Percentiles rank a stretch among this genome's conserved stretches.
Evolutionary conservation across 2,113 vertebrate genomes (phyloP).

Genomic region (Proterorhinus semilunaris): DNA sequence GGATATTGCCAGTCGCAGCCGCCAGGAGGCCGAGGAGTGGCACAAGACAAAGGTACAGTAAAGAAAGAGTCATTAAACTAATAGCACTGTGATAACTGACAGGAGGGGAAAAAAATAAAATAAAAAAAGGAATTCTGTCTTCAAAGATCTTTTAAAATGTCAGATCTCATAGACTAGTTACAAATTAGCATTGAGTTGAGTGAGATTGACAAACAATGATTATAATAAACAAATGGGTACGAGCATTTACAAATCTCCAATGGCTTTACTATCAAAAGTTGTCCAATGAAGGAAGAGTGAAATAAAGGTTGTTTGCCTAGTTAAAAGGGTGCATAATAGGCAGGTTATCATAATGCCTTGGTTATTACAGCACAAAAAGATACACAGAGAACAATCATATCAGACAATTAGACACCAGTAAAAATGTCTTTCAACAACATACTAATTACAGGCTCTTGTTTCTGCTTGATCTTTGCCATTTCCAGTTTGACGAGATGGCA

Average conservation of each 20-base stretch:
- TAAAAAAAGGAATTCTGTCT: not conserved
- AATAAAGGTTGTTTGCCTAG: too few relatives aligned
- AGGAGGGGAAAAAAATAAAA: not conserved
- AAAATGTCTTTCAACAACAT: not conserved
- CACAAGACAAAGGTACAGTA: conserved; percentile 80
- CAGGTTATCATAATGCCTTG: too few relatives aligned
- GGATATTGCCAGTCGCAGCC: conserved; percentile 73
- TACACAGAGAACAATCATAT: too few relatives aligned
- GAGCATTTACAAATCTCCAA: too few relatives aligned
- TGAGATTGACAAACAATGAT: not conserved
- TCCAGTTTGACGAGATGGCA: conserved; percentile 64
- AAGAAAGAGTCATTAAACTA: not conserved
- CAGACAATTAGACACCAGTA: too few relatives aligned
- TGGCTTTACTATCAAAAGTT: too few relatives aligned
- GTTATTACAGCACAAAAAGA: too few relatives aligned
- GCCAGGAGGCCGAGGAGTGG: conserved; percentile 79
- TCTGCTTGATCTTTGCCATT: conserved; percentile 13
- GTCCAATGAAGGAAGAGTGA: too few relatives aligned
- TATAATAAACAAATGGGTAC: too few relatives aligned
- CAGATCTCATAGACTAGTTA: not conserved
- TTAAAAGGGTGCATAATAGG: too few relatives aligned
- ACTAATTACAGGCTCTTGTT: conserved; percentile 4
- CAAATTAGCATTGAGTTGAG: not conserved
- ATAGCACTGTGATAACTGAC: not conserved
- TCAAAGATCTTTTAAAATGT: not conserved